These are phyloP conservation scores for Muscicapa adusta DNA, from an alignment of 2,113 vertebrate species.

Conservation along the genomic window DNA sequence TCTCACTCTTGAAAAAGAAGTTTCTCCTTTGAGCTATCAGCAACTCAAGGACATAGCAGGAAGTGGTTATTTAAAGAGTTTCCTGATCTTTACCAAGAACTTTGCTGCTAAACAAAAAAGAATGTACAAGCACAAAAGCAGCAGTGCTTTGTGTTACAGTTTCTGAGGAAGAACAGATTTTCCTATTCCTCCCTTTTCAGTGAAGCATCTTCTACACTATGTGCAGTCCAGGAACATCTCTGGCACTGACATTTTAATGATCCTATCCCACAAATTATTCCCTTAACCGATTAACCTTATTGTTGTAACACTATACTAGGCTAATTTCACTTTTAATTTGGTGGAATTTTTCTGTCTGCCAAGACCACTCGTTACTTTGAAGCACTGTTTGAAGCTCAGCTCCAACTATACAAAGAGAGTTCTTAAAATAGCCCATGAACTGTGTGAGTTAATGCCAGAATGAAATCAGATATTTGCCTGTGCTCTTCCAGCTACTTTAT, in stretches of 20 bases:
- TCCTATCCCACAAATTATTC: neutral
- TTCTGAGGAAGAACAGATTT: neutral
- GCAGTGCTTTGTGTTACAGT: neutral
- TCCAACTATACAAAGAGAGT: neutral
- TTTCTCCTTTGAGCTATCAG: constrained; percentile 36
- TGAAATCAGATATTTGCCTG: neutral
- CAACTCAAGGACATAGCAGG: neutral
- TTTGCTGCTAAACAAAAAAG: constrained; percentile 38
- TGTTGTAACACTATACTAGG: neutral
- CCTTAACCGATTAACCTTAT: neutral
- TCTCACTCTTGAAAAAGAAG: neutral
- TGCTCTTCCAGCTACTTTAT: neutral
- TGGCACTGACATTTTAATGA: neutral
- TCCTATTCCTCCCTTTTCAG: neutral
- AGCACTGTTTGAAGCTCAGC: neutral
- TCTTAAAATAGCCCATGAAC: constrained; percentile 5
- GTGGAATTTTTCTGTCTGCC: neutral
- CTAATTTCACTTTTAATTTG: neutral
- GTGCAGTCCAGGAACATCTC: neutral
- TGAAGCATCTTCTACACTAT: neutral
- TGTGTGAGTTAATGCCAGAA: constrained; percentile 1
- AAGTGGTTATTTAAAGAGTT: constrained; percentile 44
- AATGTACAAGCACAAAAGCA: constrained; percentile 22
- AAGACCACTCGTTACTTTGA: neutral
- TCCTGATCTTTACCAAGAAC: constrained; percentile 44